Evolutionary conservation across 2,888 invertebrate species (phyloP).

Genomic region (Creontiades dilutus): DNA sequence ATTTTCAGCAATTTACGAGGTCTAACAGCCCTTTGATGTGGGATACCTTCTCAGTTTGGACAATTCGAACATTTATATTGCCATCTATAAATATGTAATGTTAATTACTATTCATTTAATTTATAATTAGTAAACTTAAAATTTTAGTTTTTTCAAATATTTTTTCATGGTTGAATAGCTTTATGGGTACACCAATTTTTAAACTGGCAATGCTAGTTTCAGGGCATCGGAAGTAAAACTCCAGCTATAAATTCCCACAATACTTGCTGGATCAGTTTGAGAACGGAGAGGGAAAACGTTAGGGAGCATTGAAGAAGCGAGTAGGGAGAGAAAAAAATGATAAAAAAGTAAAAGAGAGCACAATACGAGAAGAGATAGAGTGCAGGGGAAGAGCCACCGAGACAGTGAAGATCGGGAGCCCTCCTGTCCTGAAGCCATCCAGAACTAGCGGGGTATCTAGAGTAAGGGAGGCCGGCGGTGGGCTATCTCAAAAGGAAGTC

Average conservation of each 20-base stretch:
- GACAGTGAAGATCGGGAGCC: slow-evolving; percentile 7
- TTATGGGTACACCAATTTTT: too few species aligned
- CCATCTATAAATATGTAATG: too few species aligned
- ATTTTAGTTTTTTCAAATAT: too few species aligned
- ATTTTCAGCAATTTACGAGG: too few species aligned
- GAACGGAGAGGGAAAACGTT: background rate
- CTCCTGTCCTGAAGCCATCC: background rate
- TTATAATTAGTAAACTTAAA: too few species aligned
- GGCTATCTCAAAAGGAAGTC: slow-evolving; percentile 65
- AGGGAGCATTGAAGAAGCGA: background rate
- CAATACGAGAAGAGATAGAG: background rate
- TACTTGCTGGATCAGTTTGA: background rate
- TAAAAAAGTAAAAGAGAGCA: slow-evolving; percentile 12
- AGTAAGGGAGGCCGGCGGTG: background rate
- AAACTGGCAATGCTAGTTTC: background rate
- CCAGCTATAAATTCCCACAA: background rate
- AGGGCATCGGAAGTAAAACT: background rate
- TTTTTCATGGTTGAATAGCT: too few species aligned
- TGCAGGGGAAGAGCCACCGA: background rate
- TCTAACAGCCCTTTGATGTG: too few species aligned
- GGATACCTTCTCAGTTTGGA: too few species aligned
- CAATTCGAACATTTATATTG: too few species aligned
- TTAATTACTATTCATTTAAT: too few species aligned
- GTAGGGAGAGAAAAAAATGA: background rate
- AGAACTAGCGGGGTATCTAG: background rate